Base-by-base conservation (phyloP, 2,113 vertebrate species). In the Tyto alba region DNA sequence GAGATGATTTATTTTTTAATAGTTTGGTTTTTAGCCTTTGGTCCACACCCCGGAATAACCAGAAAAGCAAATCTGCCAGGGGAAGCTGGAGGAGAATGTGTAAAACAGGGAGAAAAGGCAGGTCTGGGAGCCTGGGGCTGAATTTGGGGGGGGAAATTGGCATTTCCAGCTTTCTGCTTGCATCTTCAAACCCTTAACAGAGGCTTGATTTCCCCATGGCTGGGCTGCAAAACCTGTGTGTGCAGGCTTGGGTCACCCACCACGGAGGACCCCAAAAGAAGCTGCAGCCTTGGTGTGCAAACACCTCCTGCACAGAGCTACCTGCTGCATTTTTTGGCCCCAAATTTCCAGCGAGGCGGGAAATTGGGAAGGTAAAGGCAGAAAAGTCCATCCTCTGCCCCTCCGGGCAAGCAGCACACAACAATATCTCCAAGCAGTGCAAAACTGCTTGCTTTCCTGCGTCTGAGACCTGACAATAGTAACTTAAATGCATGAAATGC, bases 401-500 rank as follows among this genome's bases (percentile, higher is more conserved):
- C 67, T 73, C 32, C 20, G 3, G 47, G 27, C 53, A 34, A 63
- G 43, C 55, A 48, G 50, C 59, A 56, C 5, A 1, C 55, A 19
- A 23, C 26, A 36, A 1, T 23, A 7, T 1, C 26, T 56, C 56
- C 52, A 32, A 9, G 22, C 1, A 0, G 25, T 55, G 77, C 50
- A 22, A 92, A 68, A 63, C 4, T 4, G 2, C 6, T n/a, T 16
- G 13, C 85, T 88, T 79, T 60, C 74, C 67, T 25, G 18, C 6
- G 16, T 1, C 30, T 48, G 71, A 68, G 53, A 52, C 20, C 67
- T 40, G 75, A 36, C 60, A 60, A 63, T 25, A 48, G 71, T 4
- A 47, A 57, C 72, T 64, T 16, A 27, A 52, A 75, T 0, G 40
- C 16, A 48, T 45, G 56, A 88, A 90, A 85, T 14, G 55, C 67